Conservation (phyloP, 1,140 invertebrate genomes). For the Pseudomyrmex concolor region DNA sequence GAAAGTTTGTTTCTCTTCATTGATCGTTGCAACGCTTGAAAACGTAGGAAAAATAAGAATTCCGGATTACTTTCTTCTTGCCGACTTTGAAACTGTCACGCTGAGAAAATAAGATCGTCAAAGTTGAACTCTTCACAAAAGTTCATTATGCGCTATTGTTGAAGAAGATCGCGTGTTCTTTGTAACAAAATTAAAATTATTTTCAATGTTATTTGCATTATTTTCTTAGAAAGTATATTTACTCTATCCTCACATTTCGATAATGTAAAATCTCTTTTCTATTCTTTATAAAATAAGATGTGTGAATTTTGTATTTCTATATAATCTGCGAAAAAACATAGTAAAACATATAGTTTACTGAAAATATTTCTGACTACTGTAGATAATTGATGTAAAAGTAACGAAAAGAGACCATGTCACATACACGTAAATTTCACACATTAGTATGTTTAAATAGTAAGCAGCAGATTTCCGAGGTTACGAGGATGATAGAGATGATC, state of each 20-base stretch:
- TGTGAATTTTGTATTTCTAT: background rate
- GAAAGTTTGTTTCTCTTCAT: constrained; percentile 27
- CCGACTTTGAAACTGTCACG: constrained; percentile 34
- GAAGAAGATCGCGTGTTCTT: background rate
- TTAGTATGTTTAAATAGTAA: constrained; percentile 1
- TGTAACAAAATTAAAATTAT: background rate
- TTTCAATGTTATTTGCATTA: background rate
- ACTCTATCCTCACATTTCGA: background rate
- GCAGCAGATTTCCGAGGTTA: constrained; percentile 11
- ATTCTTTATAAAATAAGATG: background rate
- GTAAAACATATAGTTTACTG: background rate
- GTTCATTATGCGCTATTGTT: constrained; percentile 32
- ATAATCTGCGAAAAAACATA: too few relatives aligned
- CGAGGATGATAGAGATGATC: background rate
- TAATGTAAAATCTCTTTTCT: constrained; percentile 1
- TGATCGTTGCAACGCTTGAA: constrained; percentile 54
- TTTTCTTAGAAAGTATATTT: background rate
- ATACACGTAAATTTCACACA: background rate
- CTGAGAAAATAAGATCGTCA: constrained; percentile 55
- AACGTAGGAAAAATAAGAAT: constrained; percentile 61
- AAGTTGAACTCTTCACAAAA: constrained; percentile 14
- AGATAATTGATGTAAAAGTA: constrained; percentile 9
- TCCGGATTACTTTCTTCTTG: constrained; percentile 58
- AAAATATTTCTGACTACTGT: background rate
- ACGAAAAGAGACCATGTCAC: background rate